Conservation (phyloP, 2,888 invertebrate genomes). For the Eupeodes luniger region DNA sequence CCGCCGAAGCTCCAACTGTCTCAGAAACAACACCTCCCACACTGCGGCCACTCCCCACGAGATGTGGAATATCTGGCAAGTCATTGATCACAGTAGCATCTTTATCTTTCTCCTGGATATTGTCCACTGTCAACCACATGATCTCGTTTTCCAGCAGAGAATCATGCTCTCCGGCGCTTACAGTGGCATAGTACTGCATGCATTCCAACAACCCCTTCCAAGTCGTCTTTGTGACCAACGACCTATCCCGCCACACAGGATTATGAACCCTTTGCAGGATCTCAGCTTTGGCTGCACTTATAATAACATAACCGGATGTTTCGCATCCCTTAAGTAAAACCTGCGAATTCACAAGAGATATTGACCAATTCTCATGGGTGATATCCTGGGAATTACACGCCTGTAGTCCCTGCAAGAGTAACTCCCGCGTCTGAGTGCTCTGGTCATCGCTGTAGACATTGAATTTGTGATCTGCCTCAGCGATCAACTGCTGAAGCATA, state of each 20-base stretch:
- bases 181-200: slow-evolving; percentile 99
- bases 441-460: slow-evolving; percentile 99
- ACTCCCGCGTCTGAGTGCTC: slow-evolving; percentile 89
- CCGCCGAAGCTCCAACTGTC: slow-evolving; percentile 93
- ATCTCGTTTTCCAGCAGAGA: slow-evolving; percentile 92
- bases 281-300: slow-evolving; percentile 98
- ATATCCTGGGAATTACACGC: slow-evolving; percentile 96
- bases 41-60: slow-evolving; percentile 97
- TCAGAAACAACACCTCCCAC: slow-evolving; percentile 98
- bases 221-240: slow-evolving; percentile 95
- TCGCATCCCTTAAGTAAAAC: slow-evolving; percentile 98
- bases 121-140: slow-evolving; percentile 97
- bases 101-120: slow-evolving; percentile 93
- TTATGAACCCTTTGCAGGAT: slow-evolving; percentile 95
- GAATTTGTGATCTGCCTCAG: slow-evolving; percentile 95
- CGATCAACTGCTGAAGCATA: slow-evolving; percentile 95
- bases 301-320: slow-evolving; percentile 97
- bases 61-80: slow-evolving; percentile 93
- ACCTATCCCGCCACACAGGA: slow-evolving; percentile 94
- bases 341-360: slow-evolving; percentile 86
- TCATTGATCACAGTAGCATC: slow-evolving; percentile 91
- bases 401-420: slow-evolving; percentile 92
- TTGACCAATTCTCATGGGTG: slow-evolving; percentile 96
- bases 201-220: slow-evolving; percentile 98
- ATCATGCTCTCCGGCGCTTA: slow-evolving; percentile 91